A percentile compares a stretch with the other conserved stretches of the same genome.
Conservation (phyloP, 2,797 vertebrate genomes). For the Leptoclinus maculatus region DNA sequence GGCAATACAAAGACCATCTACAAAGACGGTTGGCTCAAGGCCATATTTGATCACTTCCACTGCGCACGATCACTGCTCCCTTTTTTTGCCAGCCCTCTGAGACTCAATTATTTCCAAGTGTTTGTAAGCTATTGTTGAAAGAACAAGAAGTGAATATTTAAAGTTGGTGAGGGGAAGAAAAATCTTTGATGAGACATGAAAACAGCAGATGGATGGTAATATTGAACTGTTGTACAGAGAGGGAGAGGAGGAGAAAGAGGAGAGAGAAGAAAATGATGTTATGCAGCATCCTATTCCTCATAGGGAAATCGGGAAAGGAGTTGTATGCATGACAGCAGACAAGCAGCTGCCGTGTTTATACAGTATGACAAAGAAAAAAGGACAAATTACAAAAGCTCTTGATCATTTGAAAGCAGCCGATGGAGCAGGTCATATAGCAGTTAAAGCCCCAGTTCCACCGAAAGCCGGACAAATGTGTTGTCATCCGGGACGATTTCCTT, state of each 20-base stretch:
- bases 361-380: conserved; percentile 48
- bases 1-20: conserved; percentile 84
- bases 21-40: conserved; percentile 85
- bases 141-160: conserved; percentile 79
- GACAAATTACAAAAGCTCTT: conserved; percentile 53
- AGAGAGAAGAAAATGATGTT: conserved; percentile 39
- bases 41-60: conserved; percentile 86
- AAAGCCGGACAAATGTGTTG: too few relatives aligned
- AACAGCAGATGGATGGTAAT: conserved; percentile 77
- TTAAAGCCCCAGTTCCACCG: too few relatives aligned
- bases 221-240: conserved; percentile 63
- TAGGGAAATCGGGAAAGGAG: conserved; percentile 35
- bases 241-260: conserved; percentile 37
- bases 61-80: conserved; percentile 62
- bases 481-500: too few relatives aligned
- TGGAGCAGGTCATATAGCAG: conserved; percentile 34
- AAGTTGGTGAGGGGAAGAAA: conserved; percentile 69
- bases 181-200: conserved; percentile 80
- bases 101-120: conserved; percentile 87
- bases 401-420: conserved; percentile 50
- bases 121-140: conserved; percentile 86
- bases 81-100: conserved; percentile 75
- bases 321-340: conserved; percentile 53
- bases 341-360: conserved; percentile 45
- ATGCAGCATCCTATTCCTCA: conserved; percentile 53